Conservation (phyloP, 1,140 invertebrate genomes). For the Solenopsis invicta region DNA sequence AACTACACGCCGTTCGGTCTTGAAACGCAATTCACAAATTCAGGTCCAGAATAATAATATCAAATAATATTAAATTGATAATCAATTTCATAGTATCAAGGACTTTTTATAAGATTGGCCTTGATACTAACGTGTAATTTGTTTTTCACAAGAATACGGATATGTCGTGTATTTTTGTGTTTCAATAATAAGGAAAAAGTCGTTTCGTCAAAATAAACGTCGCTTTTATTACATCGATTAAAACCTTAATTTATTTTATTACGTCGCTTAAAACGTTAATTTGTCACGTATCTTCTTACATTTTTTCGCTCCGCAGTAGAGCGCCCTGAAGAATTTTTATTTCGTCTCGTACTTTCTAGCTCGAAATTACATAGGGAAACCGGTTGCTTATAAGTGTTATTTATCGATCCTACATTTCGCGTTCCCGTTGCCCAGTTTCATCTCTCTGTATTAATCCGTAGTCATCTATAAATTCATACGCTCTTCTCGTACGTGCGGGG, state of each 20-base stretch:
- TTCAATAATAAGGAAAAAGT: background rate
- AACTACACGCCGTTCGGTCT: too few species aligned
- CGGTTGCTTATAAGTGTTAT: conserved; percentile 39
- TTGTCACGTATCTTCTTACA: background rate
- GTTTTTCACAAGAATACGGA: background rate
- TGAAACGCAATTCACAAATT: too few species aligned
- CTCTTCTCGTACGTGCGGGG: background rate
- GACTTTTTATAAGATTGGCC: background rate
- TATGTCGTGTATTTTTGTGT: background rate
- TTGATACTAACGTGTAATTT: conserved; percentile 5
- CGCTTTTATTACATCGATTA: background rate
- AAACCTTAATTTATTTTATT: conserved; percentile 33
- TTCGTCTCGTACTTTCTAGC: conserved; percentile 47
- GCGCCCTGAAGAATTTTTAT: conserved; percentile 24
- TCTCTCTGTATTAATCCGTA: conserved; percentile 23
- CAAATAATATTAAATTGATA: too few species aligned
- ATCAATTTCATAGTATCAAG: too few species aligned
- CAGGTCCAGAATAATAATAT: too few species aligned
- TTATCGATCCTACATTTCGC: conserved; percentile 55
- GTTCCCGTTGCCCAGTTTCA: conserved; percentile 61
- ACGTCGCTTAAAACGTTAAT: conserved; percentile 1
- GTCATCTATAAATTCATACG: conserved; percentile 7
- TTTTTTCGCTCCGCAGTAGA: background rate
- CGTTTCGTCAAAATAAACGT: background rate
- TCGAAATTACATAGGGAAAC: conserved; percentile 53